phyloP scores from a whole-genome alignment of 1,140 invertebrate species.

The Latrodectus geometricus region DNA sequence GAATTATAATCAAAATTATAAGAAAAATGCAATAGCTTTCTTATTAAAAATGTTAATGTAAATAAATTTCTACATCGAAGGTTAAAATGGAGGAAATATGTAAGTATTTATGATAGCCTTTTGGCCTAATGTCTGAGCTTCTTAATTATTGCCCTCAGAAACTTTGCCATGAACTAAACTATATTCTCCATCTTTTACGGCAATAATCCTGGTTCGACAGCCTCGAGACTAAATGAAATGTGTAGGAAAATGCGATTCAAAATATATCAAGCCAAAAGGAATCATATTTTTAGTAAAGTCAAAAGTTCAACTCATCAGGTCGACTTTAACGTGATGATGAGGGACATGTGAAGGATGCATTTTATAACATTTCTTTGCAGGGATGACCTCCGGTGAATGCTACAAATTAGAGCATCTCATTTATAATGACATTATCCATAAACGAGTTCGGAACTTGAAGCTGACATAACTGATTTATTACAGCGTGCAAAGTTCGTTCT shows the following conservation, averaged over 20 bases:
- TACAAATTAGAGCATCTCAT: conserved; percentile 54
- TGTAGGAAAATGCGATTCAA: background rate
- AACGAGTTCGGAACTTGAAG: background rate
- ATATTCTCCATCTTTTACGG: too few relatives aligned
- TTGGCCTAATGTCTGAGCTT: too few relatives aligned
- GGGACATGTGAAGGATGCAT: conserved; percentile 37
- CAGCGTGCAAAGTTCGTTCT: conserved; percentile 31
- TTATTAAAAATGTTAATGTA: too few relatives aligned
- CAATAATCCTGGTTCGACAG: too few relatives aligned
- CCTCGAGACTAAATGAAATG: background rate
- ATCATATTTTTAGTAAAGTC: conserved; percentile 1
- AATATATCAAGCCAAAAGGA: conserved; percentile 14
- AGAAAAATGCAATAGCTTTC: too few relatives aligned
- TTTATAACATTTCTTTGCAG: conserved; percentile 15
- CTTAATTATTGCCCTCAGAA: too few relatives aligned
- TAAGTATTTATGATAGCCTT: too few relatives aligned
- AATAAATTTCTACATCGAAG: too few relatives aligned
- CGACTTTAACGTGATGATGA: conserved; percentile 7
- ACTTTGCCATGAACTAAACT: too few relatives aligned
- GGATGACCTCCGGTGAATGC: conserved; percentile 11
- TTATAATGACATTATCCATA: conserved; percentile 40
- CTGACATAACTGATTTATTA: conserved; percentile 34
- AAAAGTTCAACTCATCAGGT: conserved; percentile 45
- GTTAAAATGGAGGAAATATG: too few relatives aligned
- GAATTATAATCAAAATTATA: too few relatives aligned